Base-by-base conservation (phyloP, 1,140 invertebrate species). In the Ips typographus region DNA sequence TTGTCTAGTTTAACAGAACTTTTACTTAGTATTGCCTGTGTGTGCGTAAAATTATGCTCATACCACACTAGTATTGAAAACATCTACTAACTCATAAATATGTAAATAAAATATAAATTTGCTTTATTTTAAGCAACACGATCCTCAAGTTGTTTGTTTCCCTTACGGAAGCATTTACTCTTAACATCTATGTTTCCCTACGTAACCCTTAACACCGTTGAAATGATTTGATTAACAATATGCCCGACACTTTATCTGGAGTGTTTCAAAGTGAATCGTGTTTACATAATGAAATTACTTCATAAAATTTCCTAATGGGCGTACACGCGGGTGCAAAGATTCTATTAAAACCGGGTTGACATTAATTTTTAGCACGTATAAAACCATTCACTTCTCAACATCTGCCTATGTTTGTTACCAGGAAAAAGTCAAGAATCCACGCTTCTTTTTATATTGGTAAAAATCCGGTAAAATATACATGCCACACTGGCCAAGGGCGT, bases 401-500 rank as follows among this genome's bases (percentile, higher is more conserved):
- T 58, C 56, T 58, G 56, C n/a, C 40, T 1, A 3, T 6, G 44
- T 49, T 49, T 49, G 22, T 49, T 49, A 22, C 44, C 1, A 49
- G 44, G 22, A 49, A 49, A 49, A 49, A 49, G 44, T 49, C 2
- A 49, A 49, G 22, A 49, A 49, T 49, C 44, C 44, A 49, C 44
- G 44, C 44, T 49, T 49, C 44, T 49, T 38, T 39, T 39, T 57
- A 38, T 58, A 58, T 58, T 58, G 40, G 40, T 40, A 58, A 60
- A 71, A 49, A 65, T 59, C 40, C 8, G 41, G 39, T 40, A 5
- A 49, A 67, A 67, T 59, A 58, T 59, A 71, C 70, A 71, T 62
- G 66, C 70, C 70, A 52, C 65, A 67, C 39, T 71, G 70, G 60
- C 70, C 70, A 62, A 51, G 22, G n/a, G 41, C 56, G 52, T 43